phyloP scores from a whole-genome alignment of 2,113 vertebrate genomes.

The Eublepharis macularius region DNA sequence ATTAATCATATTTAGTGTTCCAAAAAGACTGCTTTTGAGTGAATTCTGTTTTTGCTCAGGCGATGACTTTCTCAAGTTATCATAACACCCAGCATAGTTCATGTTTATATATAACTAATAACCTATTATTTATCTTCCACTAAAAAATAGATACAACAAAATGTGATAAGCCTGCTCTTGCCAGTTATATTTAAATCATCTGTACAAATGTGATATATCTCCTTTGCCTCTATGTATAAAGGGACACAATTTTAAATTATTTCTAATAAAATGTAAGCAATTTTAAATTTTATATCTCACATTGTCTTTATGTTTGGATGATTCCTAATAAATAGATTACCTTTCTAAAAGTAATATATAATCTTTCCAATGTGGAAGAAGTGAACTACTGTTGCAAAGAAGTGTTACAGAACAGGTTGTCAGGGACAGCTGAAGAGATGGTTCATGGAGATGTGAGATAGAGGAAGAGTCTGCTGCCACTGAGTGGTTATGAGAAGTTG shows the following conservation, averaged over 20 bases:
- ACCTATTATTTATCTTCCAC: background rate
- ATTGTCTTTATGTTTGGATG: background rate
- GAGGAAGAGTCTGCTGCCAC: background rate
- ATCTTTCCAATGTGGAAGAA: background rate
- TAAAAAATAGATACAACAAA: background rate
- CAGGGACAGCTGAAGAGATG: too few species aligned
- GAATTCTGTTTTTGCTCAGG: background rate
- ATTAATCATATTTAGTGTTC: background rate
- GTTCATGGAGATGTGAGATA: background rate
- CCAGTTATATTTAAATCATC: background rate
- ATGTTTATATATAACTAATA: background rate
- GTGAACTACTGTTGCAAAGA: background rate
- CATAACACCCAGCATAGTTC: background rate
- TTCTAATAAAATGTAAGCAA: background rate
- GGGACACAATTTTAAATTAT: background rate
- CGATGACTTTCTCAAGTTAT: background rate
- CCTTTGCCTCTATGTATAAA: background rate
- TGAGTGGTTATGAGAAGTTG: background rate
- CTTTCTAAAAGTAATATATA: background rate
- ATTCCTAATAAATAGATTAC: background rate
- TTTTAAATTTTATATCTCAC: background rate
- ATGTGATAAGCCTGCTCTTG: background rate
- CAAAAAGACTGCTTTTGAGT: background rate
- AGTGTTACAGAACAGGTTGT: background rate
- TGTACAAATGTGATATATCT: background rate